A percentile compares a stretch with the other conserved stretches of the same genome.
Evolutionary conservation across 2,113 vertebrate species (phyloP).

Genomic region (Thryonomys swinderianus): DNA sequence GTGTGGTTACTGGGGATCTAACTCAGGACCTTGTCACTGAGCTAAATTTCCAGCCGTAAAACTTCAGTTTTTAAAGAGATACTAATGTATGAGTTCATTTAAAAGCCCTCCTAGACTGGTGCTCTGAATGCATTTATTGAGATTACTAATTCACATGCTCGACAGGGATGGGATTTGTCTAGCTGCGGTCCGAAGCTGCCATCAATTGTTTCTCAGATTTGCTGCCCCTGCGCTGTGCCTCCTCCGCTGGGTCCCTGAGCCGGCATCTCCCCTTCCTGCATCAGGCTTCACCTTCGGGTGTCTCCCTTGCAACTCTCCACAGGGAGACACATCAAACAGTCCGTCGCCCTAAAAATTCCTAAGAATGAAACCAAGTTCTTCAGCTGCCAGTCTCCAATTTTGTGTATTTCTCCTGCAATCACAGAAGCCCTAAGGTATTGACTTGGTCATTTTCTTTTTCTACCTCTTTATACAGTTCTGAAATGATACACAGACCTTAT

Average conservation of each 20-base stretch:
- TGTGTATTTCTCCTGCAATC: neutral
- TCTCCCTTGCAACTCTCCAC: neutral
- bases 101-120: neutral
- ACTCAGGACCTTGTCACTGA: too few relatives aligned
- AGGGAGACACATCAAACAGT: neutral
- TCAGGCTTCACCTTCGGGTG: neutral
- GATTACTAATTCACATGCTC: neutral
- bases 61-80: neutral
- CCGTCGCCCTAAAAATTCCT: neutral
- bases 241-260: neutral
- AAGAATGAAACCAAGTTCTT: neutral
- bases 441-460: neutral
- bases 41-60: too few relatives aligned
- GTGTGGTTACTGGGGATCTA: too few relatives aligned
- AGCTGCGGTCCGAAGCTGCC: neutral
- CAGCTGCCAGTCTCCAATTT: neutral
- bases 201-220: neutral
- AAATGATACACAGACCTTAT: neutral
- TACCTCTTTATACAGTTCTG: neutral
- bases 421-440: neutral
- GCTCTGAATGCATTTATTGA: neutral
- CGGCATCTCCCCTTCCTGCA: neutral
- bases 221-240: neutral
- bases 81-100: neutral
- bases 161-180: neutral